Base-by-base conservation (phyloP, 2,797 vertebrate species). In the Pteronotus mesoamericanus region DNA sequence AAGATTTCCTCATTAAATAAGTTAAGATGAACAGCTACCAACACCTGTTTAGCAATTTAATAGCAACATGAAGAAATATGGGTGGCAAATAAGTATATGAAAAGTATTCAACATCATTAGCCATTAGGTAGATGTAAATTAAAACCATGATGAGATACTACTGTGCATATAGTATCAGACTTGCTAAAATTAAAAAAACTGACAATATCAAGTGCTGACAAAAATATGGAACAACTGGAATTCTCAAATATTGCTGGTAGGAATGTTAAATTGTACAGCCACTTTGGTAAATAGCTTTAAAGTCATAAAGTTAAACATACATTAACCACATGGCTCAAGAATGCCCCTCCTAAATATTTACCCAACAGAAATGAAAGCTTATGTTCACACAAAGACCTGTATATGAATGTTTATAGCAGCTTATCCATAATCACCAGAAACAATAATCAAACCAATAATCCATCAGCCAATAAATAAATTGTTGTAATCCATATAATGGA, bases 211-310 rank as follows among this genome's bases (percentile, higher is more conserved):
- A 78, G 6, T 86, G 46, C 44, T 42, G 14, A 7, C 22, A 92
- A 78, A 82, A 16, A 89, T 34, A 39, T 12, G 7, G 53, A 77
- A 82, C 10, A 78, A 83, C 0, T 78, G 5, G 14, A 86, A 68
- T 22, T 80, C 26, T 86, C 57, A n/a, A 44, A 66, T 6, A 34
- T 34, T 74, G n/a, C 42, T 79, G 5, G 21, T 61, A 14, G 61
- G 12, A 37, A 82, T 57, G 3, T 12, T 21, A 89, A 85, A 48
- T 53, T 66, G 14, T 39, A 71, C 1, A 24, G 37, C 32, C 24
- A 24, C n/a, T 91, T 57, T 72, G 37, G 64, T 61, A 96, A 92
- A 84, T 32, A n/a, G 10, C 84, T 94, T 55, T 66, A 91, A 46
- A 64, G 24, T 84, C 69, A 69, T 12, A 19, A 79, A 86, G 14